phyloP scores from a whole-genome alignment of 2,113 vertebrate genomes.

The Phalacrocorax brasilianus region DNA sequence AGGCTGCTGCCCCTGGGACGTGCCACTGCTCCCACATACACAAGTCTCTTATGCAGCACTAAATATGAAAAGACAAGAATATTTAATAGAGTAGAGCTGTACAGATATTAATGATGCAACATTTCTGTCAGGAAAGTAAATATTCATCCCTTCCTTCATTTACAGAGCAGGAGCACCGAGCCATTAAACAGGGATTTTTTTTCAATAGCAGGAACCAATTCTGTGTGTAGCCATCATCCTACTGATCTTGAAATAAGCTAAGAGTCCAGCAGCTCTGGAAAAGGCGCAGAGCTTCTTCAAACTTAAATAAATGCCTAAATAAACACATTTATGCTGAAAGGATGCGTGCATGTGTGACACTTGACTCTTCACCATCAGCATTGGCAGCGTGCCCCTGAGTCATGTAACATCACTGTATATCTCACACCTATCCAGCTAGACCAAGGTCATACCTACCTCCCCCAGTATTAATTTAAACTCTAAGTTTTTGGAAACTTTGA shows the following conservation, averaged over 20 bases:
- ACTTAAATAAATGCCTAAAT: not conserved
- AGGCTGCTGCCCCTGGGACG: not conserved
- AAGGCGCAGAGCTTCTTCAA: constrained; percentile 12
- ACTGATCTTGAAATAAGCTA: not conserved
- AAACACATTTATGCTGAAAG: not conserved
- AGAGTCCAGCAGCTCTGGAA: not conserved
- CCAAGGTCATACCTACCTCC: not conserved
- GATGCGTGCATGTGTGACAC: not conserved
- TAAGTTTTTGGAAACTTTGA: not conserved
- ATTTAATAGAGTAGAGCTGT: not conserved
- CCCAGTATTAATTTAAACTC: not conserved
- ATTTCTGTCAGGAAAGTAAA: not conserved
- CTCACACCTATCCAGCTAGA: not conserved
- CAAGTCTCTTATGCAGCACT: not conserved
- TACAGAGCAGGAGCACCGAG: not conserved
- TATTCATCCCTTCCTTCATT: constrained; percentile 9
- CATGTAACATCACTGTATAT: not conserved
- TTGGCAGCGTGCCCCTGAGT: not conserved
- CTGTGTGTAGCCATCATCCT: not conserved
- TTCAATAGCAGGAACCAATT: not conserved
- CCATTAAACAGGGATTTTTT: not conserved
- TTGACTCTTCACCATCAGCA: not conserved
- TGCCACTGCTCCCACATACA: not conserved
- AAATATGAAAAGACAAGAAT: constrained; percentile 1
- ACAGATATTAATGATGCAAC: not conserved